phyloP scores from a whole-genome alignment of 2,888 invertebrate genomes.

The Emmelina monodactyla region DNA sequence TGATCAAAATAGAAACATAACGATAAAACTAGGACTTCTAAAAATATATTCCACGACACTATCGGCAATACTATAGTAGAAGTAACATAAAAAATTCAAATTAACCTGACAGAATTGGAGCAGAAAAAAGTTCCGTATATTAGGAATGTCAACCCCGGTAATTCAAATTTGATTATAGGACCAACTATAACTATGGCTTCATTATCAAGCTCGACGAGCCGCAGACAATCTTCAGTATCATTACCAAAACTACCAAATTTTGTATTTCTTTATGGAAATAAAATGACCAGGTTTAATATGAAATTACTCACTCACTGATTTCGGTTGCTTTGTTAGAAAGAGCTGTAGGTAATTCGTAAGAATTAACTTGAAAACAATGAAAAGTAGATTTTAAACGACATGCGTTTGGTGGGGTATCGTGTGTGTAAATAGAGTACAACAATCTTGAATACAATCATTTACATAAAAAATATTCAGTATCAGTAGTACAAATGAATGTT shows the following conservation, averaged over 20 bases:
- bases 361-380: constrained; percentile 14
- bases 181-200: constrained; percentile 59
- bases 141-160: constrained; percentile 61
- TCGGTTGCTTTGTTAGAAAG: constrained; percentile 34
- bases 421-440: no score
- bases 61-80: constrained; percentile 22
- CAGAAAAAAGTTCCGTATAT: constrained; percentile 48
- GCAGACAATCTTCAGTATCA: constrained; percentile 60
- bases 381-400: no score
- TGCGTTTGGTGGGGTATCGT: no score
- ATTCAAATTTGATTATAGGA: constrained; percentile 67
- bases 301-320: constrained; percentile 52
- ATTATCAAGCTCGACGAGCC: constrained; percentile 55
- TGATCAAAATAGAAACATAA: no score
- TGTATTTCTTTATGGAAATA: constrained; percentile 28
- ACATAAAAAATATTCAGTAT: no score
- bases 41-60: constrained; percentile 22
- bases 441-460: no score
- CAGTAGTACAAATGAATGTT: no score
- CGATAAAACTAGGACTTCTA: no score
- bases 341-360: constrained; percentile 15
- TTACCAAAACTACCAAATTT: constrained; percentile 49
- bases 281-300: constrained; percentile 52
- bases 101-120: constrained; percentile 51
- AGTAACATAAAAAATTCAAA: constrained; percentile 48